Evolutionary conservation across 37 sponge, comb jelly and placozoan species (phyloP).

Genomic region (Haliclona indistincta): DNA sequence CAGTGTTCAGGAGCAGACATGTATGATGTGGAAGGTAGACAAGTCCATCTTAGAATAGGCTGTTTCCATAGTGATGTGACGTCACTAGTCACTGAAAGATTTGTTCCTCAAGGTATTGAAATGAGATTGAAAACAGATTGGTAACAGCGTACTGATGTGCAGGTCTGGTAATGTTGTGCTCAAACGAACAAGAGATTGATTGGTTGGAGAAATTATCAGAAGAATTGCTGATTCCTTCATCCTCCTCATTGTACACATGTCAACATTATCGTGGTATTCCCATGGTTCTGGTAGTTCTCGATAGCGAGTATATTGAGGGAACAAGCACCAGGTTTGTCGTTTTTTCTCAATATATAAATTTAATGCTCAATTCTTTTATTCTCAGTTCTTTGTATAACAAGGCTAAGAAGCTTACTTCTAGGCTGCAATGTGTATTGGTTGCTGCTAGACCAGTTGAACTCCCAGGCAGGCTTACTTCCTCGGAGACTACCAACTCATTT

Average conservation of each 20-base stretch:
- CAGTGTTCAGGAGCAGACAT: slow-evolving; percentile 15
- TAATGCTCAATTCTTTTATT: background rate
- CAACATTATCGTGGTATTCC: background rate
- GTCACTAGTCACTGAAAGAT: slow-evolving; percentile 11
- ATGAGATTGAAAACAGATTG: too few relatives aligned
- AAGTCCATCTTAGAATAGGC: slow-evolving; percentile 23
- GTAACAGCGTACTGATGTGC: too few relatives aligned
- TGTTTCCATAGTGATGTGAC: slow-evolving; percentile 16
- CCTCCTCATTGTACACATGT: background rate
- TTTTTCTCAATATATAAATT: background rate
- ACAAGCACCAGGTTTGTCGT: background rate
- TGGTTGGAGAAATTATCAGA: slow-evolving; percentile 37
- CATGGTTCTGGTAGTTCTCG: background rate
- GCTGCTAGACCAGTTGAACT: slow-evolving; percentile 20
- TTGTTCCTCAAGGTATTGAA: slow-evolving; percentile 38
- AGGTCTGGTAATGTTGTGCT: slow-evolving; percentile 50
- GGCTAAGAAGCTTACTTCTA: slow-evolving; percentile 29
- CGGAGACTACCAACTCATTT: slow-evolving; percentile 6
- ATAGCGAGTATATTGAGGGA: background rate
- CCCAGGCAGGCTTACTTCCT: slow-evolving; percentile 37
- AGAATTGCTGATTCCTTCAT: background rate
- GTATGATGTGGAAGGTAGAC: background rate
- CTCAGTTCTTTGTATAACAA: slow-evolving; percentile 7
- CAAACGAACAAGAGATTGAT: slow-evolving; percentile 26
- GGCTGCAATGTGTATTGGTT: slow-evolving; percentile 26